Evolutionary conservation across 2,797 vertebrate species (phyloP).

Genomic region (Xyrichtys novacula): DNA sequence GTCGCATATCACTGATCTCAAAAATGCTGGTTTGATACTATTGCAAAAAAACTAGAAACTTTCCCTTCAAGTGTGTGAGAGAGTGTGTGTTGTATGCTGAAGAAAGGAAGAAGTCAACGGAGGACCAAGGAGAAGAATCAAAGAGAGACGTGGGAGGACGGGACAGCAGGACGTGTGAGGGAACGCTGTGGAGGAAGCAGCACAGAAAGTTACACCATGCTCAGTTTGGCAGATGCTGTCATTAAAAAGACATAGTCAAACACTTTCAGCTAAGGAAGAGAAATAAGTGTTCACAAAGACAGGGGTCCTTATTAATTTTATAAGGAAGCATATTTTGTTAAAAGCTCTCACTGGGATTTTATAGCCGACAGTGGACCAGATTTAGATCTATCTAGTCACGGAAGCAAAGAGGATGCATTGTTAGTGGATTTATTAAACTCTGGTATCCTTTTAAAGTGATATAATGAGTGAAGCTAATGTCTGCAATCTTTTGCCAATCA

Average conservation of each 20-base stretch:
- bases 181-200: slow-evolving; percentile 19
- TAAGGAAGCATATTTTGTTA: slow-evolving; percentile 30
- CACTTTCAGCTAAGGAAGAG: slow-evolving; percentile 35
- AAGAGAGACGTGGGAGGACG: slow-evolving; percentile 10
- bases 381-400: background rate
- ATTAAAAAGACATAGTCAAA: slow-evolving; percentile 40
- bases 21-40: slow-evolving; percentile 15
- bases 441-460: slow-evolving; percentile 2
- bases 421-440: slow-evolving; percentile 7
- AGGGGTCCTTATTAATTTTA: slow-evolving; percentile 31
- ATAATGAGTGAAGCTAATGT: slow-evolving; percentile 3
- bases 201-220: slow-evolving; percentile 15
- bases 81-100: background rate
- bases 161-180: slow-evolving; percentile 14
- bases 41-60: background rate
- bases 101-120: background rate
- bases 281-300: slow-evolving; percentile 28
- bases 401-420: background rate
- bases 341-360: slow-evolving; percentile 19
- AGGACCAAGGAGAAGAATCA: slow-evolving; percentile 7
- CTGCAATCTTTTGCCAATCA: background rate
- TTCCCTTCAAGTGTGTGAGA: slow-evolving; percentile 1
- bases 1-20: background rate
- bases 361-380: background rate
- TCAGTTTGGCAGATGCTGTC: slow-evolving; percentile 21